Evolutionary conservation across 2,797 vertebrate species (phyloP).

Genomic region (Channallabes apus): DNA sequence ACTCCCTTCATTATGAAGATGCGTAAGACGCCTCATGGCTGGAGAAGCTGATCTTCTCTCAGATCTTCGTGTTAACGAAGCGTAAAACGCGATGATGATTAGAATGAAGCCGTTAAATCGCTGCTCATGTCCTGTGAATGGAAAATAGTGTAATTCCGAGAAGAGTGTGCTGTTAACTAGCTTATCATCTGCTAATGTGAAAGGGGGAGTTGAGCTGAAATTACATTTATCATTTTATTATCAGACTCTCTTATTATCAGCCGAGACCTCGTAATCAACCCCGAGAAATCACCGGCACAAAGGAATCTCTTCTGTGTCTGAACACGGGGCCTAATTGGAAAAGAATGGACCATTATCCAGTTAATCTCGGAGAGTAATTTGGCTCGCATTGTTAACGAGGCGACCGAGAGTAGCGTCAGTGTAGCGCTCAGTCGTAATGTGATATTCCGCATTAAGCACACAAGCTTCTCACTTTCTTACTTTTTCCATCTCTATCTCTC

Average conservation of each 20-base stretch:
- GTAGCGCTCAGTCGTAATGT: not conserved
- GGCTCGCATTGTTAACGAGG: constrained; percentile 1
- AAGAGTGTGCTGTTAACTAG: constrained; percentile 21
- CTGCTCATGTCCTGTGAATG: constrained; percentile 9
- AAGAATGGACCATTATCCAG: constrained; percentile 26
- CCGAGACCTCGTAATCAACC: constrained; percentile 21
- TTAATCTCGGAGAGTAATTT: constrained; percentile 15
- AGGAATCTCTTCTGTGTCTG: not conserved
- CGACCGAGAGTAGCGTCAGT: not conserved
- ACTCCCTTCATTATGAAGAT: not conserved
- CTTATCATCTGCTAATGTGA: constrained; percentile 28
- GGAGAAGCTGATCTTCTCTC: not conserved
- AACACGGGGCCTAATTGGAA: constrained; percentile 21
- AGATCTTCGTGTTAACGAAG: constrained; percentile 16
- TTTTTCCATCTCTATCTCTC: not conserved
- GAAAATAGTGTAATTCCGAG: constrained; percentile 28
- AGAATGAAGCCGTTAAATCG: constrained; percentile 24
- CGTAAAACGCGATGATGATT: constrained; percentile 1
- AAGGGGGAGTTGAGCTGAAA: constrained; percentile 41
- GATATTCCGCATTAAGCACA: not conserved
- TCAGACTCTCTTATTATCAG: constrained; percentile 26
- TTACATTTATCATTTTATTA: constrained; percentile 43
- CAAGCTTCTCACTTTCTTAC: not conserved
- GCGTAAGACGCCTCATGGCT: not conserved
- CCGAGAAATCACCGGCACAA: constrained; percentile 20